These are phyloP conservation scores for Ceratina calcarata DNA, from an alignment of 1,140 invertebrate genomes.

Conservation along the genomic window DNA sequence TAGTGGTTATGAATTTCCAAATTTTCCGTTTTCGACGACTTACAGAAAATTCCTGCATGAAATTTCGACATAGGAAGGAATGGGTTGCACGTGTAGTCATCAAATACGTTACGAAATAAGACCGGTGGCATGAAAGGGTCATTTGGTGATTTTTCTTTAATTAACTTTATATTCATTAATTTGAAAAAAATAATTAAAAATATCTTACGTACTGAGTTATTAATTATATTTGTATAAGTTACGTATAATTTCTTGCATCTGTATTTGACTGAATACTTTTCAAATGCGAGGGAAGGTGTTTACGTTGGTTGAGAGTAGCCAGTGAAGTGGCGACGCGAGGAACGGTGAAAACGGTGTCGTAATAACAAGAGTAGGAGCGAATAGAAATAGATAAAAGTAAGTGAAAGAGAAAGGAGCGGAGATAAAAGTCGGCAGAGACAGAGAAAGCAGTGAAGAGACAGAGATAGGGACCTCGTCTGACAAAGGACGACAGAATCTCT, in stretches of 20 bases:
- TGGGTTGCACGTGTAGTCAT: not conserved
- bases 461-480: constrained; percentile 63
- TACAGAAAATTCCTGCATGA: not conserved
- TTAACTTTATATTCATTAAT: not conserved
- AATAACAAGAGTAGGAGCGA: constrained; percentile 51
- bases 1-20: not conserved
- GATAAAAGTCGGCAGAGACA: constrained; percentile 52
- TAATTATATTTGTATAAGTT: no score
- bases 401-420: constrained; percentile 62
- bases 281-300: not conserved
- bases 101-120: not conserved
- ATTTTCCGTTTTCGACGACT: not conserved
- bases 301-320: not conserved
- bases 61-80: not conserved
- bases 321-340: not conserved
- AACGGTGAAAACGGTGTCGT: not conserved
- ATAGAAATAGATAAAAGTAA: constrained; percentile 67
- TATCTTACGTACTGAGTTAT: no score
- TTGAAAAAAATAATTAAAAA: no score
- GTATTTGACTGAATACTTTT: no score
- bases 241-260: no score
- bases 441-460: constrained; percentile 36
- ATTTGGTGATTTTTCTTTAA: constrained; percentile 15
- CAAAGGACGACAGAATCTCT: constrained; percentile 72
- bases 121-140: constrained; percentile 17